Conservation (phyloP, 1,140 invertebrate genomes). For the Harpegnathos saltator region DNA sequence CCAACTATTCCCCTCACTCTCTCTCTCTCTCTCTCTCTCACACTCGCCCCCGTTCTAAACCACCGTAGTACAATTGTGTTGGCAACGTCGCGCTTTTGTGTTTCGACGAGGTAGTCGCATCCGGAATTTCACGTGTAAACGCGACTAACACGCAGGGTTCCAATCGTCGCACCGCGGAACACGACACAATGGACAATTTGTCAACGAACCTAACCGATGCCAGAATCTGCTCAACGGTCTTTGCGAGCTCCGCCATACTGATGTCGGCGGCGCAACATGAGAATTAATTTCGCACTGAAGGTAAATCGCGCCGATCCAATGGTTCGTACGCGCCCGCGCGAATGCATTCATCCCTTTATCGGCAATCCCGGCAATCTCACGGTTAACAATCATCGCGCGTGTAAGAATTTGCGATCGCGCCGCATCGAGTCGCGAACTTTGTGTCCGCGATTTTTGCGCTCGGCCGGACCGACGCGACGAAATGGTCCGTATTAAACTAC, state of each 20-base stretch:
- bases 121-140: constrained; percentile 75
- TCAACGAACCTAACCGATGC: constrained; percentile 71
- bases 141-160: constrained; percentile 65
- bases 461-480: not conserved
- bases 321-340: not conserved
- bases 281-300: constrained; percentile 58
- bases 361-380: not conserved
- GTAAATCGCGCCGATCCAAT: constrained; percentile 7
- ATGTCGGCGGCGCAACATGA: constrained; percentile 55
- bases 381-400: not conserved
- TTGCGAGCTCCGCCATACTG: constrained; percentile 41
- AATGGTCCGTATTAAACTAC: not conserved
- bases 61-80: constrained; percentile 45
- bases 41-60: constrained; percentile 38
- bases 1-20: not conserved
- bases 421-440: no score
- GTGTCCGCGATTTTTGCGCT: no score
- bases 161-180: constrained; percentile 68
- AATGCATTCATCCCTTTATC: not conserved
- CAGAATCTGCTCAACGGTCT: constrained; percentile 65
- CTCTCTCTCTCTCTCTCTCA: constrained; percentile 6
- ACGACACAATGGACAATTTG: constrained; percentile 77
- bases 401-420: no score
- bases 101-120: constrained; percentile 47
- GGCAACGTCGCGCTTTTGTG: constrained; percentile 67